Conservation (phyloP, 2,113 vertebrate species). For the Colinus virginianus region DNA sequence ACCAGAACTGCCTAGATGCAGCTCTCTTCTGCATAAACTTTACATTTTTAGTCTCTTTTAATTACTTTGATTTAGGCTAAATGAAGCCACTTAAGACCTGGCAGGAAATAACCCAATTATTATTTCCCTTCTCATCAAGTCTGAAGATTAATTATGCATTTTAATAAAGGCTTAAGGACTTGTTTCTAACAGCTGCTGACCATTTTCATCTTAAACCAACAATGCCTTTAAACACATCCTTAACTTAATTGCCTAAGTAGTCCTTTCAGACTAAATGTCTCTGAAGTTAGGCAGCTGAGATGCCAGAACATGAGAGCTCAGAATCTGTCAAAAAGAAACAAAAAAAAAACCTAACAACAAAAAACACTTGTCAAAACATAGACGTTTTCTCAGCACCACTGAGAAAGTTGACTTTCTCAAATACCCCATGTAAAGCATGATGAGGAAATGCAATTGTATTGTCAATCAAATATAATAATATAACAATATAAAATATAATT, state of each 20-base stretch:
- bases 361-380: neutral
- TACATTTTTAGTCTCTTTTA: constrained; percentile 59
- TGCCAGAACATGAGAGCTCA: neutral
- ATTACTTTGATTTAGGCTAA: constrained; percentile 68
- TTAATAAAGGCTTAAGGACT: constrained; percentile 49
- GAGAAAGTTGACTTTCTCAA: neutral
- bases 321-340: neutral
- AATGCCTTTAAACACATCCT: neutral
- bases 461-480: neutral
- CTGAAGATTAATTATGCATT: constrained; percentile 60
- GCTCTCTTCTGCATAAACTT: constrained; percentile 37
- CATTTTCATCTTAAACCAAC: constrained; percentile 43
- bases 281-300: neutral
- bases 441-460: neutral
- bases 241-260: constrained; percentile 25
- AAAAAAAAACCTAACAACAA: neutral
- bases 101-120: constrained; percentile 62
- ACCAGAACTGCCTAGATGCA: constrained; percentile 6
- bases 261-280: neutral
- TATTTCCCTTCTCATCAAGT: constrained; percentile 55
- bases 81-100: constrained; percentile 54
- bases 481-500: too few species aligned
- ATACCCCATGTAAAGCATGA: neutral
- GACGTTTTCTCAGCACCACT: neutral
- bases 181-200: constrained; percentile 53